These are phyloP conservation scores for Cenopis cana DNA, from an alignment of 2,888 invertebrate species.

Conservation along the genomic window DNA sequence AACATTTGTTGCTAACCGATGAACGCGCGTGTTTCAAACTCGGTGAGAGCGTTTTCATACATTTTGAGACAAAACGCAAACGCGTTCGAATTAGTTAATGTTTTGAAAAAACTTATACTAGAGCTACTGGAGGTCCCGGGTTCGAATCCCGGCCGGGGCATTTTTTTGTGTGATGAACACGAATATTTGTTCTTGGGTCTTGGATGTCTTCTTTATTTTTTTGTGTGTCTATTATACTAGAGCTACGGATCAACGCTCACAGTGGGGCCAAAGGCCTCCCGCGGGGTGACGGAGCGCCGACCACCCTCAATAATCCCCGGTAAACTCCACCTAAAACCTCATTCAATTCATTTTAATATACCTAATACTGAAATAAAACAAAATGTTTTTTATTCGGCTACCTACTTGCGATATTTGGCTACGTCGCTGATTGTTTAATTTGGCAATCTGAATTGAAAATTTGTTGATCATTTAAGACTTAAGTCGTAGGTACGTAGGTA, in stretches of 20 bases:
- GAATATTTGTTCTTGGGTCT: too few relatives aligned
- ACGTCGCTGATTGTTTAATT: background rate
- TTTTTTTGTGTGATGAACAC: too few relatives aligned
- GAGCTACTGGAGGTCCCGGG: too few relatives aligned
- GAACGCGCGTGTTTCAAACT: too few relatives aligned
- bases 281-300: conserved; percentile 27
- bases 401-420: background rate
- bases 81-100: too few relatives aligned
- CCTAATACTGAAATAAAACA: conserved; percentile 28
- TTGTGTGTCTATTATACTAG: too few relatives aligned
- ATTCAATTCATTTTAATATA: conserved; percentile 39
- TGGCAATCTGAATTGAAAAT: background rate
- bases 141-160: too few relatives aligned
- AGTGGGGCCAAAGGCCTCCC: conserved; percentile 23
- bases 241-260: conserved; percentile 10
- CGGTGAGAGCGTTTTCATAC: too few relatives aligned
- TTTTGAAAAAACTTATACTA: too few relatives aligned
- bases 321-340: conserved; percentile 27
- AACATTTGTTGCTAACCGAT: too few relatives aligned
- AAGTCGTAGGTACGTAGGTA: background rate
- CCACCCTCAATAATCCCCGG: conserved; percentile 19
- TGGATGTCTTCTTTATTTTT: too few relatives aligned
- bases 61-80: too few relatives aligned
- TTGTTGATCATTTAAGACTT: background rate
- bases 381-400: conserved; percentile 5